Conservation (phyloP, 2,888 invertebrate species). For the Priocnemis perturbator region DNA sequence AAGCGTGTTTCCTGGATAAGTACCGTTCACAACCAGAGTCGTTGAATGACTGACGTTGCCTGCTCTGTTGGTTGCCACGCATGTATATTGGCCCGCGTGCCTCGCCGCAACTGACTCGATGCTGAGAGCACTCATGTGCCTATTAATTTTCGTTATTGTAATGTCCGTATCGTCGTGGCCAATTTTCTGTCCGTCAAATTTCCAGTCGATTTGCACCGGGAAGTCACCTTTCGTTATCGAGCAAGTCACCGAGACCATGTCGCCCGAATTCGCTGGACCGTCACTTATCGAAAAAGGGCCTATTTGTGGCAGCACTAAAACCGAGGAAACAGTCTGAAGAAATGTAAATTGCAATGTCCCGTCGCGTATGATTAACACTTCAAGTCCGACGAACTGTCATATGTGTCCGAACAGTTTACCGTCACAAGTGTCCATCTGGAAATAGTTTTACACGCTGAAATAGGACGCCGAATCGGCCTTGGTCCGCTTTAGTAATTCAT, state of each 20-base stretch:
- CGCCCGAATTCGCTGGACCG: conserved; percentile 74
- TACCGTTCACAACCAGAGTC: conserved; percentile 78
- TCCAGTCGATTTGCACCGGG: conserved; percentile 87
- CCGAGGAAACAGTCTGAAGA: neutral
- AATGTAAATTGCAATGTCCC: too few species aligned
- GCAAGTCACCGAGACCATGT: conserved; percentile 78
- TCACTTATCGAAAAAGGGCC: conserved; percentile 75
- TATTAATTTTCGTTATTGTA: conserved; percentile 75
- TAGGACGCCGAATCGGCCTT: conserved; percentile 79
- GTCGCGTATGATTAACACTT: too few species aligned
- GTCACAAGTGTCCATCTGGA: conserved; percentile 85
- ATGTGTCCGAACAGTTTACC: conserved; percentile 76
- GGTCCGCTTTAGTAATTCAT: conserved; percentile 83
- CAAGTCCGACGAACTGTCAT: too few species aligned
- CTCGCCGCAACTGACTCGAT: conserved; percentile 83
- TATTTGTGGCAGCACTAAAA: conserved; percentile 76
- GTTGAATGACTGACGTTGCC: conserved; percentile 77
- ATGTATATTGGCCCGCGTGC: conserved; percentile 83
- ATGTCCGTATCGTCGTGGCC: conserved; percentile 69
- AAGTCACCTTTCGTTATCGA: conserved; percentile 87
- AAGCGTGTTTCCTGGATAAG: conserved; percentile 58
- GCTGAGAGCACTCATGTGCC: conserved; percentile 80
- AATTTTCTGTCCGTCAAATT: conserved; percentile 78
- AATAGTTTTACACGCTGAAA: conserved; percentile 81
- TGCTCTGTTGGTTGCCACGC: conserved; percentile 78